Evolutionary conservation across 2,797 vertebrate genomes (phyloP).

Genomic region (Bradypodion pumilum): DNA sequence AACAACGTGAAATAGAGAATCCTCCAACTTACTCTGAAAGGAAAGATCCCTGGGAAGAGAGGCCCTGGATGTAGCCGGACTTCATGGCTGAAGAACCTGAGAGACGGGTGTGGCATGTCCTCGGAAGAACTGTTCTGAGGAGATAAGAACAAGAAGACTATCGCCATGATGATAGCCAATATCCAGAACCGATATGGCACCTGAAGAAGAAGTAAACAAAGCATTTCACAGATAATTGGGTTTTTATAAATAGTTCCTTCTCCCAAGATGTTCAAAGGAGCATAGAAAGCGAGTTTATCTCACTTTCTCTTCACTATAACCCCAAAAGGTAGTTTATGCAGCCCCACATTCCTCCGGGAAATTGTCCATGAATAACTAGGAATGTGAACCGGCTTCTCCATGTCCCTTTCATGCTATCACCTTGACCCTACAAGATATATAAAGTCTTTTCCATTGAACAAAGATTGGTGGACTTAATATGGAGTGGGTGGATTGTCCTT

Average conservation of each 20-base stretch:
- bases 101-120: no score
- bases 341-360: not conserved
- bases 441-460: not conserved
- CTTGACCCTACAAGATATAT: not conserved
- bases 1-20: no score
- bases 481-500: not conserved
- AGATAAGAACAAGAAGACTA: no score
- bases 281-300: no score
- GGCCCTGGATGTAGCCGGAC: no score
- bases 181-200: no score
- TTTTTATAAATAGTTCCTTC: not conserved
- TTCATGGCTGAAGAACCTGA: no score
- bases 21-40: no score
- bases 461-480: not conserved
- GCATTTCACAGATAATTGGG: not conserved
- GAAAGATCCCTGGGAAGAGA: no score
- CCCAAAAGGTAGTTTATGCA: not conserved
- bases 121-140: no score
- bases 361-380: not conserved
- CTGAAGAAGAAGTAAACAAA: no score
- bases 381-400: not conserved
- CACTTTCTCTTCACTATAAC: not conserved
- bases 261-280: not conserved
- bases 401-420: not conserved
- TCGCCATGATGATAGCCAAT: no score